Evolutionary conservation across 2,888 invertebrate species (phyloP).

Genomic region (Drosophila paranaensis): DNA sequence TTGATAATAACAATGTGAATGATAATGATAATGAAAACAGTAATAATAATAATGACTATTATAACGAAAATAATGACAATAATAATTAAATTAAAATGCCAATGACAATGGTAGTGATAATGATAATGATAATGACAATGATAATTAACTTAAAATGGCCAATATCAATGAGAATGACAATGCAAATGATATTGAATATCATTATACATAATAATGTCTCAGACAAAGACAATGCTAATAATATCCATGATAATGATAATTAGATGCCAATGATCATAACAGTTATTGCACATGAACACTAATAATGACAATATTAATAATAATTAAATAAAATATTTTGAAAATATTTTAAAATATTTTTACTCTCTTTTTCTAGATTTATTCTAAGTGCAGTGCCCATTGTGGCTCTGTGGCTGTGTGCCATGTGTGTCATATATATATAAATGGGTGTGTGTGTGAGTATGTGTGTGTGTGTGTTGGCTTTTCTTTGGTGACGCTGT

Average conservation of each 20-base stretch:
- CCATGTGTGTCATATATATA: neutral
- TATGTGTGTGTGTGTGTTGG: slow-evolving; percentile 4
- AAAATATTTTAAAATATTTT: too few species aligned
- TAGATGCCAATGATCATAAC: neutral
- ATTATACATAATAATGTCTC: neutral
- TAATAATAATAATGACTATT: neutral
- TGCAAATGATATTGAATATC: neutral
- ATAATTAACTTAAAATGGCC: neutral
- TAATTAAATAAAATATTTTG: neutral
- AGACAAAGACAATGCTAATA: neutral
- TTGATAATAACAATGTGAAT: too few species aligned
- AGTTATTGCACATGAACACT: neutral
- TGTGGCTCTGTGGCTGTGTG: slow-evolving; percentile 1
- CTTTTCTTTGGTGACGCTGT: slow-evolving; percentile 22
- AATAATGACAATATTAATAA: neutral
- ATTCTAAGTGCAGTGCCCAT: neutral
- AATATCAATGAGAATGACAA: neutral
- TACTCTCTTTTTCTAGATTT: neutral
- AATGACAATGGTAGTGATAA: neutral
- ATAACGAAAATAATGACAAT: neutral
- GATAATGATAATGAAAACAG: too few species aligned
- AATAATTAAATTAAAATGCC: too few species aligned
- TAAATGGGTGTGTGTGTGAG: neutral
- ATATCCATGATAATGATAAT: neutral
- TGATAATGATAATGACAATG: neutral